A percentile compares a stretch with the other conserved stretches of the same genome.
Evolutionary conservation across 1,140 invertebrate species (phyloP).

Genomic region (Pogonomyrmex barbatus): DNA sequence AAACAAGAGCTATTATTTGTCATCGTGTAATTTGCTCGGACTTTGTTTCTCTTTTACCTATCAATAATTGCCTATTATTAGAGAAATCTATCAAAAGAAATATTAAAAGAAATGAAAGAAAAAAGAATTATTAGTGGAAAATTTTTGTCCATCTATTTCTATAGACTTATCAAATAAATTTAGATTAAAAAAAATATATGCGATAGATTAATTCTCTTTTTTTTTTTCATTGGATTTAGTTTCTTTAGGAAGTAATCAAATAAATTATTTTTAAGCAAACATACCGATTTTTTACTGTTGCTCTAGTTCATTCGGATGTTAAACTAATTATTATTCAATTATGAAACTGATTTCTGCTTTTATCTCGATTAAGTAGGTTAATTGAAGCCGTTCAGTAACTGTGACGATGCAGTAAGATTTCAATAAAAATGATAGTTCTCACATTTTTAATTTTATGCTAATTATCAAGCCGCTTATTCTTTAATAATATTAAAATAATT

Average conservation of each 20-base stretch:
- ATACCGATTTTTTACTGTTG: not conserved
- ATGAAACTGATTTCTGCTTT: not conserved
- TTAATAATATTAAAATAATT: not conserved
- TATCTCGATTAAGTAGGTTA: not conserved
- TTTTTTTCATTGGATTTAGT: not conserved
- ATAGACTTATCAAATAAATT: not conserved
- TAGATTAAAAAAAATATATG: not conserved
- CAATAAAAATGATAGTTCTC: not conserved
- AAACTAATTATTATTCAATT: slow-evolving; percentile 7
- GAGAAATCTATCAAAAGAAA: not conserved
- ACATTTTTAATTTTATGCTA: not conserved
- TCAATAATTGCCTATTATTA: slow-evolving; percentile 2
- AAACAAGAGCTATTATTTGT: not conserved
- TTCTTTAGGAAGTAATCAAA: not conserved
- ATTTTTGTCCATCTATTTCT: not conserved
- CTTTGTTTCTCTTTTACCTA: not conserved
- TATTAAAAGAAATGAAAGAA: no score
- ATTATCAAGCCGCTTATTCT: not conserved
- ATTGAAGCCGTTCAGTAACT: not conserved
- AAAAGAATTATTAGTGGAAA: not conserved
- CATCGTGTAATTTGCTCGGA: not conserved
- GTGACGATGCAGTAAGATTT: not conserved
- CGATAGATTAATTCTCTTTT: not conserved
- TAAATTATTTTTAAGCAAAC: not conserved
- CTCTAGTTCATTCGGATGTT: not conserved